phyloP scores from a whole-genome alignment of 2,888 invertebrate genomes.

The Thereva unica region DNA sequence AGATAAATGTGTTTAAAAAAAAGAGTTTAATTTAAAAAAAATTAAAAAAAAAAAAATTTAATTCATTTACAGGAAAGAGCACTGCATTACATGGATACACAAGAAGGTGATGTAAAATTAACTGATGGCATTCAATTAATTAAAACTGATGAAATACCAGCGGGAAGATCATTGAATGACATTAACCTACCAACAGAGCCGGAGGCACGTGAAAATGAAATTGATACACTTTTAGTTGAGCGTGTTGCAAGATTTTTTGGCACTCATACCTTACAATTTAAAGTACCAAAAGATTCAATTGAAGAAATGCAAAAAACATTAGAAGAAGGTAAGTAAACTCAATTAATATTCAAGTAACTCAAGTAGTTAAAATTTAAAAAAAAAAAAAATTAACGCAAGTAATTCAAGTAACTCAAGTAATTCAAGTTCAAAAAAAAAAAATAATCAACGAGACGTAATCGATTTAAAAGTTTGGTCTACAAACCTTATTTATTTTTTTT shows the following conservation, averaged over 20 bases:
- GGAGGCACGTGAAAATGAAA: slow-evolving; percentile 71
- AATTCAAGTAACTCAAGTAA: too few species aligned
- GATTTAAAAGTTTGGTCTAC: too few species aligned
- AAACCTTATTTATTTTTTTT: too few species aligned
- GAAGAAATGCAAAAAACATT: slow-evolving; percentile 76
- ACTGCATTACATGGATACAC: slow-evolving; percentile 69
- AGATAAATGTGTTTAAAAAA: background rate
- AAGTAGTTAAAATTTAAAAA: too few species aligned
- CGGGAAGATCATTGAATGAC: slow-evolving; percentile 65
- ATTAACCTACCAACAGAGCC: slow-evolving; percentile 73
- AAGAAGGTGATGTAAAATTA: slow-evolving; percentile 64
- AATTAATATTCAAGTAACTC: too few species aligned
- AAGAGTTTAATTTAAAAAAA: background rate
- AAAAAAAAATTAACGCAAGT: too few species aligned
- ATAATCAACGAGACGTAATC: too few species aligned
- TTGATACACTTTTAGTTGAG: slow-evolving; percentile 74
- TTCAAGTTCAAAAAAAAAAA: too few species aligned
- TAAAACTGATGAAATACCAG: slow-evolving; percentile 63
- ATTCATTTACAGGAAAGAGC: slow-evolving; percentile 67
- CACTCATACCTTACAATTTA: slow-evolving; percentile 79
- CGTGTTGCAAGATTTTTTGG: slow-evolving; percentile 75
- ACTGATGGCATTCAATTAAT: slow-evolving; percentile 66
- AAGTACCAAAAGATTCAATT: slow-evolving; percentile 74
- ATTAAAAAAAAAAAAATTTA: slow-evolving; percentile 15
- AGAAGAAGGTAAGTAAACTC: slow-evolving; percentile 72